A percentile compares a stretch with the other conserved stretches of the same genome.
These are phyloP conservation scores for Fregata magnificens DNA, from an alignment of 2,113 vertebrate genomes.

Conservation along the genomic window DNA sequence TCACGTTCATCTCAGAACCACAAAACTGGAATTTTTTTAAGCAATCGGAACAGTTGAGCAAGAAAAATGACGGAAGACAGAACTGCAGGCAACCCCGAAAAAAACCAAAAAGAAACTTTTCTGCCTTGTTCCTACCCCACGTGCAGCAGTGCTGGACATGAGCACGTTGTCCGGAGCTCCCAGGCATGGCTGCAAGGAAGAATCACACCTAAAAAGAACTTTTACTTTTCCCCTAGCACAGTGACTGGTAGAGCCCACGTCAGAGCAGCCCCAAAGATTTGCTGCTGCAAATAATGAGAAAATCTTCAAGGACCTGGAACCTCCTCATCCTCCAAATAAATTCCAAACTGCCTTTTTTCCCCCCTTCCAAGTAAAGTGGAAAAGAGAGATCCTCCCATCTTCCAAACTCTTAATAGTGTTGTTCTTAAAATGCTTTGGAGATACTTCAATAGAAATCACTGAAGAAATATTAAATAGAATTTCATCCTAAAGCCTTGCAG, in stretches of 20 bases:
- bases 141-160: neutral
- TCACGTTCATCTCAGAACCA: neutral
- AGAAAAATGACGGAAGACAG: neutral
- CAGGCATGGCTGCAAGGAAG: neutral
- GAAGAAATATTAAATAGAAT: neutral
- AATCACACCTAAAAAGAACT: neutral
- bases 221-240: neutral
- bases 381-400: slow-evolving; percentile 16
- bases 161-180: neutral
- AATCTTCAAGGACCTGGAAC: neutral
- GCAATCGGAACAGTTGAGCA: neutral
- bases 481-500: neutral
- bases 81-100: neutral
- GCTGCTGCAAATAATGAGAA: slow-evolving; percentile 19
- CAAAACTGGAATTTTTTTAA: neutral
- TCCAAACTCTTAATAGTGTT: neutral
- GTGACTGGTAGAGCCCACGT: neutral
- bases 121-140: neutral
- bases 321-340: slow-evolving; percentile 3
- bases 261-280: neutral
- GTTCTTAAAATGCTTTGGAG: slow-evolving; percentile 6
- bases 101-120: neutral
- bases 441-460: slow-evolving; percentile 2
- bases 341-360: neutral
- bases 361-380: slow-evolving; percentile 2